Evolutionary conservation across 2,888 invertebrate genomes (phyloP), one percentile per base, ranked within the genome.

Genomic region (Papilio demoleus): DNA sequence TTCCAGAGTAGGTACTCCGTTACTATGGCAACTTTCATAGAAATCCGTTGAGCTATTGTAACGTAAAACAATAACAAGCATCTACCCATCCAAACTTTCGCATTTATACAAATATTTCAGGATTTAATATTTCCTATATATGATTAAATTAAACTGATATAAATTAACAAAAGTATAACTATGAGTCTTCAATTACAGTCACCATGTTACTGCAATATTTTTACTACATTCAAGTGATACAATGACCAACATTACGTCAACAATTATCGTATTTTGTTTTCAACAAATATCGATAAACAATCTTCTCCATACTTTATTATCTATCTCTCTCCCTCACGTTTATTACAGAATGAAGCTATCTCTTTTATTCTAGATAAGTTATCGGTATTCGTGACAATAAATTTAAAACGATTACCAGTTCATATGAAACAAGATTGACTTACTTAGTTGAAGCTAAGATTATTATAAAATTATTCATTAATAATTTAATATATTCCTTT

Each of bases 361-460:
- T 65, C 45, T 22, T n/a, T 70, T 56, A 27, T 42, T 22, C n/a
- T 47, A 65, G 69, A 70, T 70, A 70, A 65, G 56, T 22, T 70
- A 70, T 70, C 69, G 42, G 31, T 62, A 45, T 66, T 65, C 58
- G 45, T 24, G 45, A 27, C 45, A 65, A 65, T 59, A 50, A 27
- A 22, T 62, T 62, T 60, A 24, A 24, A 62, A 45, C n/a, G 65
- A 65, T 69, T 22, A 56, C 34, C n/a, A 47, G 27, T 56, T 62
- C 65, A 66, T 62, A 3, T 8, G 19, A 47, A 47, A 45, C n/a
- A 4, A 47, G 19, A 47, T 47, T 47, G 12, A 47, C 22, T 47
- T 47, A 22, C 22, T 47, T 47, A 47, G 2, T 12, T 22, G 47
- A 47, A 47, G 22, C 3, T 47, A 4, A 11, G 11, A 45, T 45